Conservation (phyloP, 1,140 invertebrate species). For the Lasioglossum albipes region DNA sequence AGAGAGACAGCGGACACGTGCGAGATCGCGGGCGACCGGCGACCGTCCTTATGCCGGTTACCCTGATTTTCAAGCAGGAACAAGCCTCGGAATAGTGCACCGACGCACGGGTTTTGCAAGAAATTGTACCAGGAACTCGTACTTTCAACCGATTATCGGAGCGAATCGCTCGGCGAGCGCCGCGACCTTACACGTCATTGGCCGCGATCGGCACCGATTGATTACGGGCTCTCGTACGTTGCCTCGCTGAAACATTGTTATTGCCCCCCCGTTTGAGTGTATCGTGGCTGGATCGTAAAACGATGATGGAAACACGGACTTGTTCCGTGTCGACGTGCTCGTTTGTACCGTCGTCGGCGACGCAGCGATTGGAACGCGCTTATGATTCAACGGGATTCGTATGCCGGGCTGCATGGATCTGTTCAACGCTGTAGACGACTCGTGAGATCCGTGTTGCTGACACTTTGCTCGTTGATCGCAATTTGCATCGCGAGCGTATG, state of each 20-base stretch:
- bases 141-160: conserved; percentile 50
- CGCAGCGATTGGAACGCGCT: too few species aligned
- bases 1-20: conserved; percentile 15
- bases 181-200: conserved; percentile 41
- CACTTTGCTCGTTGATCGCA: too few species aligned
- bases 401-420: too few species aligned
- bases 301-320: neutral
- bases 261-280: neutral
- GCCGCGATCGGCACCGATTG: conserved; percentile 21
- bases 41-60: conserved; percentile 64
- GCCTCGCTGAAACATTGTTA: conserved; percentile 5
- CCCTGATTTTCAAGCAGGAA: conserved; percentile 64
- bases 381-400: neutral
- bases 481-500: too few species aligned
- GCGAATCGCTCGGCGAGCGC: conserved; percentile 21
- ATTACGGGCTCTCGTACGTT: neutral
- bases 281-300: neutral
- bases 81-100: conserved; percentile 36
- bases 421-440: too few species aligned
- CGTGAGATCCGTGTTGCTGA: too few species aligned
- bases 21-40: conserved; percentile 43
- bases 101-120: conserved; percentile 17
- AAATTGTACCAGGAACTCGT: conserved; percentile 36
- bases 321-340: conserved; percentile 1
- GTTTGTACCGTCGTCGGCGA: neutral